Conservation (phyloP, 1,140 invertebrate genomes). For the Lepidostoma basale region DNA sequence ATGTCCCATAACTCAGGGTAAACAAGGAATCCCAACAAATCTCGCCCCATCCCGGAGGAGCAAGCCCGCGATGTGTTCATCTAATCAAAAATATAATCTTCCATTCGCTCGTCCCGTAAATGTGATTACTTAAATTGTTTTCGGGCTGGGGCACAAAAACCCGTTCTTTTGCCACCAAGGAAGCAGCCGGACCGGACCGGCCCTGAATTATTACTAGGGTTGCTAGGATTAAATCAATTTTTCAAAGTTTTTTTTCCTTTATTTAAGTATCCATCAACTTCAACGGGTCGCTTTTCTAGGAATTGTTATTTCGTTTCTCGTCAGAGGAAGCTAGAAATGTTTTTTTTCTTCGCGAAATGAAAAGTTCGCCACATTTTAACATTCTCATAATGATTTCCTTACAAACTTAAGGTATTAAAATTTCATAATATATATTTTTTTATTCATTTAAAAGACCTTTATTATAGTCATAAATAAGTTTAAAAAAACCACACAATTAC, state of each 20-base stretch:
- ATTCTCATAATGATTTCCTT: too few relatives aligned
- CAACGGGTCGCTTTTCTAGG: conserved; percentile 8
- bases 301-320: conserved; percentile 20
- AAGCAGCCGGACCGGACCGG: conserved; percentile 15
- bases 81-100: conserved; percentile 48
- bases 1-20: conserved; percentile 37
- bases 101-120: conserved; percentile 44
- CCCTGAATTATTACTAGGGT: conserved; percentile 29
- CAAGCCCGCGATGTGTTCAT: conserved; percentile 40
- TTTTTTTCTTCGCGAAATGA: conserved; percentile 6
- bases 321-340: too few relatives aligned
- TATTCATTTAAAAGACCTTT: too few relatives aligned
- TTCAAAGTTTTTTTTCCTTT: conserved; percentile 27
- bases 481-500: too few relatives aligned
- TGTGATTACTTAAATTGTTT: conserved; percentile 47
- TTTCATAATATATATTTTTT: too few relatives aligned
- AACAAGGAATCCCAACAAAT: conserved; percentile 43
- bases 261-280: conserved; percentile 32
- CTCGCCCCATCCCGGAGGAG: conserved; percentile 21
- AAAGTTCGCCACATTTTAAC: too few relatives aligned
- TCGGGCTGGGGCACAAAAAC: conserved; percentile 34
- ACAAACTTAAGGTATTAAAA: too few relatives aligned
- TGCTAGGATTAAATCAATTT: conserved; percentile 28
- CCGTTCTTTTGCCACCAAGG: conserved; percentile 28
- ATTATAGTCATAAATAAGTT: too few relatives aligned